phyloP scores from a whole-genome alignment of 2,113 vertebrate species.

The Pelusios castaneus region DNA sequence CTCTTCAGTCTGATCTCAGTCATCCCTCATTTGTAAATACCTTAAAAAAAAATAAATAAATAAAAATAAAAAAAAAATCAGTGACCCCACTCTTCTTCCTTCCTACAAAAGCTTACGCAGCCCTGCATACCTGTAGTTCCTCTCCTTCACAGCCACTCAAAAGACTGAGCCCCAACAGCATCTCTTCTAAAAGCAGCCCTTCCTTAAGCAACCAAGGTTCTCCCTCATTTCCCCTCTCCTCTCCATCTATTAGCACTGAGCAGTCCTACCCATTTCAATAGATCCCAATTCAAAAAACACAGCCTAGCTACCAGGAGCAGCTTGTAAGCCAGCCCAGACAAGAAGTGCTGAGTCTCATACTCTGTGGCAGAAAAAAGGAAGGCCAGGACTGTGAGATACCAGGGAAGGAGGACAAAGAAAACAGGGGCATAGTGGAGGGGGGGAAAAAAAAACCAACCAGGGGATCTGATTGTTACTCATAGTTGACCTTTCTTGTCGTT shows the following conservation, averaged over 20 bases:
- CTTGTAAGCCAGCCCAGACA: background rate
- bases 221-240: background rate
- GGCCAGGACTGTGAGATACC: background rate
- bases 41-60: no score
- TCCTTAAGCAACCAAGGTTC: background rate
- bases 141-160: background rate
- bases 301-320: background rate
- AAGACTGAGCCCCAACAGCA: background rate
- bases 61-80: no score
- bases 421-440: background rate
- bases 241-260: background rate
- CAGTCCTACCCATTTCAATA: background rate
- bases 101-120: background rate
- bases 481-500: no score
- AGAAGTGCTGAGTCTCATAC: background rate
- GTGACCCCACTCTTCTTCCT: background rate
- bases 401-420: background rate
- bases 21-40: background rate
- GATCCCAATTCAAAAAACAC: background rate
- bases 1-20: background rate
- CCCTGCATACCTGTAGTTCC: background rate
- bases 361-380: background rate
- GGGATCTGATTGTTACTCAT: no score
- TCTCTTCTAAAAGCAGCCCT: background rate
- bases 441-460: background rate